Evolutionary conservation across 2,113 vertebrate species (phyloP), one percentile per base, ranked within the genome.

Genomic region (Myrmecophaga tridactyla): DNA sequence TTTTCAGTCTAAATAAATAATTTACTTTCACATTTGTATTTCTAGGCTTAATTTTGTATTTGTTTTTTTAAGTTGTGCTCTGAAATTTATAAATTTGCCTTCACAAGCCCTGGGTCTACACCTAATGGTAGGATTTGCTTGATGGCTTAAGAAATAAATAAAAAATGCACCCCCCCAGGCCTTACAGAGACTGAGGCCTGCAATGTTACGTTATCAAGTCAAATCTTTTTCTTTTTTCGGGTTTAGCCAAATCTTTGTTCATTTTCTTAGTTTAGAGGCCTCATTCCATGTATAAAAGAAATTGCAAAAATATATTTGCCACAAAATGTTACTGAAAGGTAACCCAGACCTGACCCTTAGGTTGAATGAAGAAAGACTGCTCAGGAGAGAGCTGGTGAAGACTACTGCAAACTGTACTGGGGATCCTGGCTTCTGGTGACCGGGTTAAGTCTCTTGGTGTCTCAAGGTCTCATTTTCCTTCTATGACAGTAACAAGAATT

Each of bases 271-370:
- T 46, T 84, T 41, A 80, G 56, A 84, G 48, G 76, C 46, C 29
- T 36, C 17, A n/a, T n/a, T n/a, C n/a, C n/a, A 15, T 25, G 69
- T 46, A 81, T 65, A 93, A 88, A 94, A 94, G 34, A 75, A 70
- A 46, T 65, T 86, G 69, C 10, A 73, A 81, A 78, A 88, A 89
- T 69, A 46, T 96, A 91, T 95, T 97, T 86, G 89, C 92, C 75
- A 80, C 56, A 86, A 81, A 56, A 75, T 75, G 60, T 96, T 92
- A 94, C 73, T 62, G 63, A 94, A 89, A 86, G 58, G 83, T 89
- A 93, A 87, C 51, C 78, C 58, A 56, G 41, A 46, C 14, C 27
- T 78, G 77, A 90, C 65, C 60, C 80, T 92, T 72, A 25, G 21
- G 77, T 94, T 87, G 48, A 82, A 89, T 81, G 11, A 62, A 62